Evolutionary conservation across 2,797 vertebrate genomes (phyloP).

Genomic region (Rousettus madagascariensis): DNA sequence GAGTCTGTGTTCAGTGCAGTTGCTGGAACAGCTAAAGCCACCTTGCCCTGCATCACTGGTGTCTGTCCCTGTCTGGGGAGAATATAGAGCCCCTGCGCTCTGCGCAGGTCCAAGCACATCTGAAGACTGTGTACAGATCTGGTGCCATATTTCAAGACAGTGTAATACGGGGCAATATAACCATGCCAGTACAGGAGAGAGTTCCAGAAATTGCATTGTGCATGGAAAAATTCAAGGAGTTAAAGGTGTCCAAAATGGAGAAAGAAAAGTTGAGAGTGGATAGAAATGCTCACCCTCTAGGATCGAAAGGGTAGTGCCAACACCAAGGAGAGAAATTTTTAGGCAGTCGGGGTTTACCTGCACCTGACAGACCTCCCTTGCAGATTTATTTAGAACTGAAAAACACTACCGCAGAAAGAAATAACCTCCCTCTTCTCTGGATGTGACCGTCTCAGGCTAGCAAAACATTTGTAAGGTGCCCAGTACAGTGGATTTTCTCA

Average conservation of each 20-base stretch:
- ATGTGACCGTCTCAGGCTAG: neutral
- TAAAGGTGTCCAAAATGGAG: neutral
- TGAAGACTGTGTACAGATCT: neutral
- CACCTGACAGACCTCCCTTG: neutral
- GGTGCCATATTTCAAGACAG: neutral
- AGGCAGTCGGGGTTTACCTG: neutral
- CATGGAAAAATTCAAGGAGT: neutral
- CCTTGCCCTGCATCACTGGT: rapidly evolving
- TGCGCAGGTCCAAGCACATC: neutral
- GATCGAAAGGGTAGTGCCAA: neutral
- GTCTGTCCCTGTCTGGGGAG: neutral
- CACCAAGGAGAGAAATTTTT: neutral
- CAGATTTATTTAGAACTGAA: neutral
- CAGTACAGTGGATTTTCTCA: neutral
- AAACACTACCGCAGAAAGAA: constrained; percentile 11
- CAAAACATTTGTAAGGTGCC: neutral
- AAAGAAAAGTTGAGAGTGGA: neutral
- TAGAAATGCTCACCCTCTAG: neutral
- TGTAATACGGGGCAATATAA: neutral
- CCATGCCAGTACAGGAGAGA: neutral
- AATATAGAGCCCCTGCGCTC: neutral
- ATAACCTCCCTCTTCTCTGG: neutral
- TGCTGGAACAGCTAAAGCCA: no score
- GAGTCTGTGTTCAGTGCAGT: neutral
- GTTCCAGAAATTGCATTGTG: neutral